Evolutionary conservation across 2,113 vertebrate genomes (phyloP).

Genomic region (Mionectes macconnelli): DNA sequence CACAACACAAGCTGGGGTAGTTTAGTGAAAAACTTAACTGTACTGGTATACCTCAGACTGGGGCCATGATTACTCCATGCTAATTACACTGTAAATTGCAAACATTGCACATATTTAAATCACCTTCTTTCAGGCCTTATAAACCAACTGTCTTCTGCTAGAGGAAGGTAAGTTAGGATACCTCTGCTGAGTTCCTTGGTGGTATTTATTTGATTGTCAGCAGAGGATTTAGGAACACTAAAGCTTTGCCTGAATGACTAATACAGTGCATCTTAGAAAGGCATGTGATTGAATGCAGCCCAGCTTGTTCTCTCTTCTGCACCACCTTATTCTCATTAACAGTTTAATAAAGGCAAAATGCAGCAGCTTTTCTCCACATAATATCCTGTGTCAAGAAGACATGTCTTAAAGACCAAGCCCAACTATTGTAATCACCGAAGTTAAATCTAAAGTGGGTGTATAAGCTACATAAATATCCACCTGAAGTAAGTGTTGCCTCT

Average conservation of each 20-base stretch:
- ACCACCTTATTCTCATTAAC: not conserved
- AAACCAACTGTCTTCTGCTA: not conserved
- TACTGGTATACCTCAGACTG: fast-evolving
- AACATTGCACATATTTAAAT: not conserved
- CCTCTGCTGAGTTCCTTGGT: not conserved
- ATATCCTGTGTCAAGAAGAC: not conserved
- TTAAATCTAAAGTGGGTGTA: not conserved
- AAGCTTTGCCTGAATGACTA: not conserved
- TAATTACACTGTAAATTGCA: not conserved
- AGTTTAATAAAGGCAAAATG: not conserved
- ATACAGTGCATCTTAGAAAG: not conserved
- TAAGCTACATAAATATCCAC: not conserved
- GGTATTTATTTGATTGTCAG: not conserved
- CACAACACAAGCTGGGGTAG: not conserved
- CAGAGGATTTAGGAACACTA: not conserved
- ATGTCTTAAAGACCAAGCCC: not conserved
- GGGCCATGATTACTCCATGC: not conserved
- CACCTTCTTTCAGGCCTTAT: not conserved
- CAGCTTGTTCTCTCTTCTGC: not conserved
- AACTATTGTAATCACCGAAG: not conserved
- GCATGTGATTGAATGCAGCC: not conserved
- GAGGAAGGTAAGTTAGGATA: not conserved
- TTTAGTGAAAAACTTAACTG: not conserved
- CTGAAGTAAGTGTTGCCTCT: not conserved
- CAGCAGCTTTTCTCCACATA: not conserved